Percentiles rank a stretch among this genome's conserved stretches.
These are phyloP conservation scores for Unio delphinus DNA, from an alignment of 2,888 invertebrate genomes.

Conservation along the genomic window DNA sequence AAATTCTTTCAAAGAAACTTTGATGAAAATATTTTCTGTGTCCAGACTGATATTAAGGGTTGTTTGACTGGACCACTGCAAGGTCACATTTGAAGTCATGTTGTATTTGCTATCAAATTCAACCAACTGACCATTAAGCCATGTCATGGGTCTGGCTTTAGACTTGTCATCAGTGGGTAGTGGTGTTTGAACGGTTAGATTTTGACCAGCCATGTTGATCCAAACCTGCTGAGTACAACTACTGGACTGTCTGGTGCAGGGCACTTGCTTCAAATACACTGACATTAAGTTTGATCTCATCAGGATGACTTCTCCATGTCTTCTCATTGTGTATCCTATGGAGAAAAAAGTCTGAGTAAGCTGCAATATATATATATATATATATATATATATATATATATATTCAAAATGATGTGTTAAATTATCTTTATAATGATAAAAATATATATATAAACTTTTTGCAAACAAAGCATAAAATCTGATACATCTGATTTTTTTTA, in stretches of 20 bases:
- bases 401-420: too few species aligned
- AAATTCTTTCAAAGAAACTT: slow-evolving; percentile 3
- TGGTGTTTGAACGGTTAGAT: slow-evolving; percentile 38
- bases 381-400: too few species aligned
- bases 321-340: slow-evolving; percentile 12
- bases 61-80: too few species aligned
- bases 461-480: too few species aligned
- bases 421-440: too few species aligned
- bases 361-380: too few species aligned
- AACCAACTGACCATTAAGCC: slow-evolving; percentile 24
- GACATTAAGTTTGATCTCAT: slow-evolving; percentile 2
- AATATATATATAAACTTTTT: too few species aligned
- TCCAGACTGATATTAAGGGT: slow-evolving; percentile 1
- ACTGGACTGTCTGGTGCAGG: slow-evolving; percentile 33
- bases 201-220: slow-evolving; percentile 25
- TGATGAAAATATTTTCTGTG: neutral
- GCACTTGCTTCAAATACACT: slow-evolving; percentile 33
- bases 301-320: slow-evolving; percentile 36
- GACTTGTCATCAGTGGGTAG: neutral
- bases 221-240: slow-evolving; percentile 40
- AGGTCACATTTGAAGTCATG: neutral
- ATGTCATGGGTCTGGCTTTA: slow-evolving; percentile 1
- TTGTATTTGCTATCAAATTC: slow-evolving; percentile 8
- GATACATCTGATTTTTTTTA: too few species aligned
- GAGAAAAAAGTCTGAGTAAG: too few species aligned